These are phyloP conservation scores for Anseranas semipalmata DNA, from an alignment of 2,113 vertebrate species.

Conservation along the genomic window DNA sequence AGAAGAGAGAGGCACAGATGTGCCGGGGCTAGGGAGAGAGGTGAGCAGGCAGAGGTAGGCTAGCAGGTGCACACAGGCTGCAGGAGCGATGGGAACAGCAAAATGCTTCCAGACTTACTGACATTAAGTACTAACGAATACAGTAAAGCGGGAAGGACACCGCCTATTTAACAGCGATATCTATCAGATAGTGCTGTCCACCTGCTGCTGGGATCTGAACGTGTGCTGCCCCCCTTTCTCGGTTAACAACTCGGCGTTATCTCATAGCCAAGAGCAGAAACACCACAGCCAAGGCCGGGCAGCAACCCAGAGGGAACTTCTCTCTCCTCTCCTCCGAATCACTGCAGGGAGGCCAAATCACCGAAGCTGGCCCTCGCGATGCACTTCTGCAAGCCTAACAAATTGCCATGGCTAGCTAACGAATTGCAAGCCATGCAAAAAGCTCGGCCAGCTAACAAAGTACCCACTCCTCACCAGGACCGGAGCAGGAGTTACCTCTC, in stretches of 20 bases:
- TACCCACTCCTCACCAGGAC: not conserved
- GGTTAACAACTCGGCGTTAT: not conserved
- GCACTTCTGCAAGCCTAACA: not conserved
- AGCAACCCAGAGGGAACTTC: not conserved
- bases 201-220: not conserved
- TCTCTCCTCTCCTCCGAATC: not conserved
- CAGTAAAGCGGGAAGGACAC: not conserved
- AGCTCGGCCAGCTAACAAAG: fast-evolving
- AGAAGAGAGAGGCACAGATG: not conserved
- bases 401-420: not conserved
- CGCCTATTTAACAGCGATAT: not conserved
- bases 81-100: fast-evolving
- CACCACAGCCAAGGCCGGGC: not conserved
- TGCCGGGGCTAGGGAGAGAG: not conserved
- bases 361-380: fast-evolving
- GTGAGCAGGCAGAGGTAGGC: fast-evolving
- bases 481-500: not conserved
- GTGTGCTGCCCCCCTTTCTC: fast-evolving
- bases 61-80: not conserved
- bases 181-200: fast-evolving
- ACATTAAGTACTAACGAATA: not conserved
- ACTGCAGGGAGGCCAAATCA: fast-evolving
- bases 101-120: not conserved
- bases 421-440: not conserved
- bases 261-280: not conserved